A percentile compares a stretch with the other conserved stretches of the same genome.
Evolutionary conservation across 2,888 invertebrate species (phyloP).

Genomic region (Eustalomyia histrio): DNA sequence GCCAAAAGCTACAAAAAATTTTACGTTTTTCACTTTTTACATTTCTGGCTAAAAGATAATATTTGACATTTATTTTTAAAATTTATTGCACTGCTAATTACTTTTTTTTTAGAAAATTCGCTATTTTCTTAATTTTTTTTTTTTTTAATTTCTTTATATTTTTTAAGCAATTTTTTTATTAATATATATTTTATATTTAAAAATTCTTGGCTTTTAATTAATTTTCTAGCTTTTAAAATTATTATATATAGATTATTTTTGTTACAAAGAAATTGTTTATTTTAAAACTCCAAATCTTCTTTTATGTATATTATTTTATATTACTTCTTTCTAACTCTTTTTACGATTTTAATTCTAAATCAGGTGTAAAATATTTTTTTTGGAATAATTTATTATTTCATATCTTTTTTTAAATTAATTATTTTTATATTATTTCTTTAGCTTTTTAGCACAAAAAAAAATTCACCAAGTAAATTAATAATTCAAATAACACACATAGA

Average conservation of each 20-base stretch:
- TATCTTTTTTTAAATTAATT: background rate
- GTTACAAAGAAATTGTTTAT: background rate
- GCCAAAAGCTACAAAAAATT: background rate
- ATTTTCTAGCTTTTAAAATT: background rate
- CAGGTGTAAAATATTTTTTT: background rate
- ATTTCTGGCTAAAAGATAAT: too few relatives aligned
- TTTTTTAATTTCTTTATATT: constrained; percentile 4
- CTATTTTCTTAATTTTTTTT: background rate
- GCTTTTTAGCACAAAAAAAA: constrained; percentile 12
- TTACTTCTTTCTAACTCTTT: background rate
- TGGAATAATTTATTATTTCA: background rate
- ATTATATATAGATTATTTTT: background rate
- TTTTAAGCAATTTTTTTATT: constrained; percentile 1
- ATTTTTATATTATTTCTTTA: constrained; percentile 9
- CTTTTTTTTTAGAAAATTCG: background rate
- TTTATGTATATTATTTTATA: constrained; percentile 8
- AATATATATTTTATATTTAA: background rate
- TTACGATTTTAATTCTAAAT: background rate
- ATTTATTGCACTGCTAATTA: background rate
- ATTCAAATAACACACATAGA: constrained; percentile 32
- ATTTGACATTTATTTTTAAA: background rate
- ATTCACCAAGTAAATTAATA: constrained; percentile 28
- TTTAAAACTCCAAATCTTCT: constrained; percentile 15
- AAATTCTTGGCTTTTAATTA: background rate
- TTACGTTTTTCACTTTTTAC: background rate